These are phyloP conservation scores for Drosophila antonietae DNA, from an alignment of 2,888 invertebrate species.

Conservation along the genomic window DNA sequence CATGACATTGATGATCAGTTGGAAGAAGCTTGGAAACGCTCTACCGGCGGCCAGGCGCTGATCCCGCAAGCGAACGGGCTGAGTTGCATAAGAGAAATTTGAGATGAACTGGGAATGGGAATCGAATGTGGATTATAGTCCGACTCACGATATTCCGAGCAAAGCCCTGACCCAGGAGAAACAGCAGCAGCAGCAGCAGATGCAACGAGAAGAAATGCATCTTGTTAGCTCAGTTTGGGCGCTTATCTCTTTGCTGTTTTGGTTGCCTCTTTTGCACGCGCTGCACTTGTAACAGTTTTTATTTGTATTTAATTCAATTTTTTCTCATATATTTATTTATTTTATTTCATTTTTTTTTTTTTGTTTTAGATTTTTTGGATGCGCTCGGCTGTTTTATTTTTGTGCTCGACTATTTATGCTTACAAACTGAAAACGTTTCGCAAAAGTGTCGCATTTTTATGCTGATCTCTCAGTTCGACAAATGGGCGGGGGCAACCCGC, in stretches of 20 bases:
- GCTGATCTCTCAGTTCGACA: slow-evolving; percentile 69
- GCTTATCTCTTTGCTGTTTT: background rate
- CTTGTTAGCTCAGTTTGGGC: background rate
- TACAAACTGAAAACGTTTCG: slow-evolving; percentile 69
- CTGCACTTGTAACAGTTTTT: slow-evolving; percentile 73
- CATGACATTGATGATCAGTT: slow-evolving; percentile 13
- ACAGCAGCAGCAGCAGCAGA: background rate
- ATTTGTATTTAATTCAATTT: slow-evolving; percentile 8
- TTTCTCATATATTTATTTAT: background rate
- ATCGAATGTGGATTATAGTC: background rate
- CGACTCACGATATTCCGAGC: background rate
- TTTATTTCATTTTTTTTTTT: slow-evolving; percentile 14
- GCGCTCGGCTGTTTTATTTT: slow-evolving; percentile 33
- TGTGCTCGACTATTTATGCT: slow-evolving; percentile 61
- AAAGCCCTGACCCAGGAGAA: slow-evolving; percentile 6
- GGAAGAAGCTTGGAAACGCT: slow-evolving; percentile 1
- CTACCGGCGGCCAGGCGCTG: background rate
- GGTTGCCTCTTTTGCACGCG: slow-evolving; percentile 14
- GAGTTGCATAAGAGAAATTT: background rate
- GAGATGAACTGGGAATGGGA: no score
- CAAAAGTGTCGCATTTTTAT: slow-evolving; percentile 73
- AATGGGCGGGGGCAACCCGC: slow-evolving; percentile 44
- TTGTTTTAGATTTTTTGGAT: slow-evolving; percentile 23
- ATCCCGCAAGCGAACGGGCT: slow-evolving; percentile 12
- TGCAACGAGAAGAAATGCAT: slow-evolving; percentile 24